Base-by-base conservation (phyloP, 2,113 vertebrate species). In the Mirounga angustirostris region DNA sequence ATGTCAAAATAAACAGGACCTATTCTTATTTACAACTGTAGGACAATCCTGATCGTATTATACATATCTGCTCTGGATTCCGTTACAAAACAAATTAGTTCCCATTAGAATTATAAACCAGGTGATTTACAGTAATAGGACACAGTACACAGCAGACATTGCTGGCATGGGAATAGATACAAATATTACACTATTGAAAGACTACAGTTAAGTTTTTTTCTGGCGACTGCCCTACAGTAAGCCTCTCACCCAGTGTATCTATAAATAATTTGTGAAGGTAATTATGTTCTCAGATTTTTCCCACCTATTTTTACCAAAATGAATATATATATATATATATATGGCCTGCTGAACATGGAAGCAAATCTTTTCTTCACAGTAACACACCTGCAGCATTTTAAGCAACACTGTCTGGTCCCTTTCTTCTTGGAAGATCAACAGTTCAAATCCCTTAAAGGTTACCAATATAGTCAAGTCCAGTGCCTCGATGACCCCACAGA, bases 1-100 rank as follows among this genome's bases (percentile, higher is more conserved):
- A 98, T 98, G 98, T 98, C 98, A 99, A 99, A 99, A 99, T 99
- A 99, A 99, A 98, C 93, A 98, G 98, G 98, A 95, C 93, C 97
- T 98, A 98, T 98, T 98, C 98, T 98, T 98, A 99, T 99, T 98
- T 99, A 99, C 99, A 99, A 89, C 43, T 93, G 98, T 92, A 98
- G 98, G 97, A 98, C 95, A 98, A 94, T 99, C 97, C 98, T 99
- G 97, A 97, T 98, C 97, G 74, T 98, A 97, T 98, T 98, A 97
- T 91, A 97, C 97, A 98, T 98, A 98, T 98, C 97, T 98, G 97
- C 98, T 98, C 98, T 93, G 95, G 89, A 97, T 95, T 98, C 86
- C 95, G 79, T 98, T 98, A 98, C 89, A 98, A 98, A 99, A 99
- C 97, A 94, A 97, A 97, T 97, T 90, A 82, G 96, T 92, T 98